Evolutionary conservation across 1,140 invertebrate genomes (phyloP), one percentile per base, ranked within the genome.

Genomic region (Brachionus asplanchnoidis): DNA sequence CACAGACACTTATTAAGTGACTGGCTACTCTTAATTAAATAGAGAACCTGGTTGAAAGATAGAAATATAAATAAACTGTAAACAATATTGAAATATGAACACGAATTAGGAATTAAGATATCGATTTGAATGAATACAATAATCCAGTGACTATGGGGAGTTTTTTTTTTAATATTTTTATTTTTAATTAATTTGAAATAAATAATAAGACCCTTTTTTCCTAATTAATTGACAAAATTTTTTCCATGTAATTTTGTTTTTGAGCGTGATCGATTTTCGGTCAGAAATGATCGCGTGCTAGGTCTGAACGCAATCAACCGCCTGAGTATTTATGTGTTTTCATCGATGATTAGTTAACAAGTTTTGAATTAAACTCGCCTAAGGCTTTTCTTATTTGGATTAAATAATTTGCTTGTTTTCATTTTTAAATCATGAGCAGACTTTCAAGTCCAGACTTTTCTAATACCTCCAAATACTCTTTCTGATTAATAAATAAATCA

Each of bases 31-130:
- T 68, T 68, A 68, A 68, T 68, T 68, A 68, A 68, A 68, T 68
- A 32, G 28, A 68, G 66, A 68, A 32, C 66, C 66, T 68, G 66
- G 66, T 68, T 68, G 32, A 68, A 32, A 68, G 66, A 68, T 68
- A 68, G 66, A 68, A 68, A 68, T 68, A 68, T 68, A 68, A 68
- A 68, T 68, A 68, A 68, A 68, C 32, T 68, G 66, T 68, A 32
- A 68, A 68, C 26, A 32, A 68, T 40, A 68, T 32, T 32, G 66
- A 68, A 68, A 68, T 32, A 68, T 32, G 32, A 68, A 68, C 66
- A 68, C 32, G 32, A 68, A 32, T 66, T 66, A 26, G 60, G 26
- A 66, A 66, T 32, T 68, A 14, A 68, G 32, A 68, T 68, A 68
- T 68, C 66, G 66, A 68, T 68, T 68, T 68, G 66, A 68, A 68